Evolutionary conservation across 2,888 invertebrate species (phyloP).

Genomic region (Drosophila dives): DNA sequence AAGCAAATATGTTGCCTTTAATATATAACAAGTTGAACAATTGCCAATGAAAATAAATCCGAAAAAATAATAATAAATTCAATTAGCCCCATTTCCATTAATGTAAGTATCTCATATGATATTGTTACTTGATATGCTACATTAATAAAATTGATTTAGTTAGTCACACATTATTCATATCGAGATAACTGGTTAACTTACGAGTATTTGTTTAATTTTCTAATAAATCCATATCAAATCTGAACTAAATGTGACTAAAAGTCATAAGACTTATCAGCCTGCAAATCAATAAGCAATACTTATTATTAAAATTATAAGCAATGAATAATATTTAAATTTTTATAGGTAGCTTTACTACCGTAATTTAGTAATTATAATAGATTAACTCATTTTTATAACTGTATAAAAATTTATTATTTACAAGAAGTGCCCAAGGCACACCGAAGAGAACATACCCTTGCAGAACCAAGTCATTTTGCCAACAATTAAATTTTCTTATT

Average conservation of each 20-base stretch:
- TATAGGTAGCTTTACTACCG: background rate
- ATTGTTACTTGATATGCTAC: background rate
- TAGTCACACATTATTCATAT: background rate
- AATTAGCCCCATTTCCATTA: slow-evolving; percentile 59
- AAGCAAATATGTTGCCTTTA: slow-evolving; percentile 63
- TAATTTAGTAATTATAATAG: background rate
- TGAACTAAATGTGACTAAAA: background rate
- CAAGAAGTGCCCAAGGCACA: background rate
- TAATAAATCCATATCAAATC: background rate
- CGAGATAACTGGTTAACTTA: background rate
- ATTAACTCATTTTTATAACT: background rate
- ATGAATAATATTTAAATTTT: background rate
- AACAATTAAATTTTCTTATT: background rate
- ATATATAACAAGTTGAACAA: slow-evolving; percentile 29
- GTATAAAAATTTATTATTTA: background rate
- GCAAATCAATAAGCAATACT: background rate
- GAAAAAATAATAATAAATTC: slow-evolving; percentile 56
- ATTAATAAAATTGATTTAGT: background rate
- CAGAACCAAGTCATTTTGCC: background rate
- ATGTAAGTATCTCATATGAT: background rate
- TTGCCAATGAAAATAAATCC: slow-evolving; percentile 27
- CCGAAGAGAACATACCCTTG: background rate
- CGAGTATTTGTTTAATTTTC: background rate
- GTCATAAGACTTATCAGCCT: background rate
- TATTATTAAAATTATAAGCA: background rate